Percentiles rank a stretch among this genome's conserved stretches.
These are phyloP conservation scores for Corythoichthys haematopterus DNA, from an alignment of 2,113 vertebrate species.

Conservation along the genomic window DNA sequence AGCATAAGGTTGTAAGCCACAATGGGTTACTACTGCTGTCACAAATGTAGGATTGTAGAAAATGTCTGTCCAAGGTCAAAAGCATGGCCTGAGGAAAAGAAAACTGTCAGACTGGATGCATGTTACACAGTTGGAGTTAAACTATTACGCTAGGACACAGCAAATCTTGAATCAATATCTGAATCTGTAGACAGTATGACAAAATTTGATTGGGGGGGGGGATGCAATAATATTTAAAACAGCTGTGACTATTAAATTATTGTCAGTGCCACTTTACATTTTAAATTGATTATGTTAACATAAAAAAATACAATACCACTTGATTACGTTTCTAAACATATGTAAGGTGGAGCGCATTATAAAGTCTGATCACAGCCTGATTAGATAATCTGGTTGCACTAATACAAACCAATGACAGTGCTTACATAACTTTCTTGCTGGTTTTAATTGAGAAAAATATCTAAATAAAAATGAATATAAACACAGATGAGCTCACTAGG, in stretches of 20 bases:
- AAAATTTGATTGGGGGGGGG: too few relatives aligned
- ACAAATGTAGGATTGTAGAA: conserved; percentile 48
- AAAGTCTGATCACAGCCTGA: too few relatives aligned
- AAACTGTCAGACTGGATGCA: background rate
- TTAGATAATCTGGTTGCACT: background rate
- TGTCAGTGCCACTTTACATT: too few relatives aligned
- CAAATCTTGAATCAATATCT: background rate
- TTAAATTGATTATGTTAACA: too few relatives aligned
- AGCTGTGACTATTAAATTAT: too few relatives aligned
- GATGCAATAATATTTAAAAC: too few relatives aligned
- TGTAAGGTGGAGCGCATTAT: too few relatives aligned
- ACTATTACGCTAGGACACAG: background rate
- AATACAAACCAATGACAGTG: background rate
- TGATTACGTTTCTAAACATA: too few relatives aligned
- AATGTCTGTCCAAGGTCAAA: conserved; percentile 42
- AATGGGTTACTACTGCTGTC: conserved; percentile 16
- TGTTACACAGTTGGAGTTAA: background rate
- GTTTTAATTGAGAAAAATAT: background rate
- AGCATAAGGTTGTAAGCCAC: conserved; percentile 37
- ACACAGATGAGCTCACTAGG: too few relatives aligned
- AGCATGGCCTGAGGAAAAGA: conserved; percentile 45
- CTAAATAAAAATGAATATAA: background rate
- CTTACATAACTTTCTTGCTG: background rate
- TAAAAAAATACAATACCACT: too few relatives aligned
- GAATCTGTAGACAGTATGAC: too few relatives aligned